Conservation (phyloP, 2,797 vertebrate genomes). For the Propithecus perrieri region DNA sequence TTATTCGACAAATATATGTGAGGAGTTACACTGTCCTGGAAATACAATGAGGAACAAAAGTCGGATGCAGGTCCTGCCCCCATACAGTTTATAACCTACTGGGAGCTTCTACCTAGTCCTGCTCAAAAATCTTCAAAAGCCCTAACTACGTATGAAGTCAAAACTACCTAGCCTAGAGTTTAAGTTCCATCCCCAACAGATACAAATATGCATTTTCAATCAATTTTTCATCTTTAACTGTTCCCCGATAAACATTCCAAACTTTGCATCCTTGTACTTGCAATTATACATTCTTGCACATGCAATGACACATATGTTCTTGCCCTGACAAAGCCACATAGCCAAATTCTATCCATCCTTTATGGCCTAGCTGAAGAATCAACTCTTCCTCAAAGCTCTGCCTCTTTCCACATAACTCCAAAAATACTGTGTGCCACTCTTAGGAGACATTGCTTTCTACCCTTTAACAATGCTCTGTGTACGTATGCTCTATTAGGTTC, state of each 20-base stretch:
- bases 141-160: not conserved
- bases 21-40: not conserved
- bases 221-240: conserved; percentile 29
- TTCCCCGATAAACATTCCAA: not conserved
- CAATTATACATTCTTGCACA: not conserved
- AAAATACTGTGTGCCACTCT: not conserved
- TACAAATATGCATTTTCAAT: not conserved
- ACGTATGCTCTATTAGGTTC: not conserved
- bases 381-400: not conserved
- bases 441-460: not conserved
- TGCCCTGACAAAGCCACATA: not conserved
- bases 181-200: not conserved
- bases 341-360: not conserved
- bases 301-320: not conserved
- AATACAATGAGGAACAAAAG: not conserved
- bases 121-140: not conserved
- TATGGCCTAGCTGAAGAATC: conserved; percentile 12
- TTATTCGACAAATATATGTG: not conserved
- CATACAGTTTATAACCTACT: not conserved
- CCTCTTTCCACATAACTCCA: not conserved
- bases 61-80: not conserved
- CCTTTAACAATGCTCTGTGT: not conserved
- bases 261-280: not conserved
- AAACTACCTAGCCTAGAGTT: not conserved
- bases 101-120: not conserved